Evolutionary conservation across 2,113 vertebrate species (phyloP), one percentile per base, ranked within the genome.

Genomic region (Baryphthengus martii): DNA sequence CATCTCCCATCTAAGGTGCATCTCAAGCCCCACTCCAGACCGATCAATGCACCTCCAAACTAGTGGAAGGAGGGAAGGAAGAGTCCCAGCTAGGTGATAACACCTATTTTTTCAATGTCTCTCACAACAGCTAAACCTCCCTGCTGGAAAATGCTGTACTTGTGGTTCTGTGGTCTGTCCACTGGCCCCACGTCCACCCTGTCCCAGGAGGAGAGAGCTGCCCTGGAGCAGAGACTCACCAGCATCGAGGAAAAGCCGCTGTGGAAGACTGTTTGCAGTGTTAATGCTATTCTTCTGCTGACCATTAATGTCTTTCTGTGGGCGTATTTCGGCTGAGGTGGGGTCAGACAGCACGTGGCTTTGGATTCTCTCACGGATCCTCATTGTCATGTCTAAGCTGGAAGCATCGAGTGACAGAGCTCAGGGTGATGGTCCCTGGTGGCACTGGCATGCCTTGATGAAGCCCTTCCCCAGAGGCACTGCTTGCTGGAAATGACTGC

Each of bases 251-350:
- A 99, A 49, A 33, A 98, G 31, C 98, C 98, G 0, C 24, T 98
- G 7, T 99, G 99, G 99, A 99, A 91, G 91, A 85, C 7, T 3
- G 75, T 99, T 83, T 99, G 99, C 74, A 89, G 99, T 5, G 5
- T 97, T 12, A 99, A 99, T 2, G 99, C 98, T 13, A 9, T 99
- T 28, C 39, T 99, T 61, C 96, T 99, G 29, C 90, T 99, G 67
- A 80, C 97, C 10, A 37, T 98, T 61, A 99, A 99, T 19, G 88
- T 99, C 50, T 99, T 99, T 91, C 97, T 99, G 25, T 99, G 99
- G 99, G 99, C 98, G 1, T 99, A 99, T 81, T 99, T 99, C 4
- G 98, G 98, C 40, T 98, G 91, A 98, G 87, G n/a, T 29, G 44
- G 67, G 39, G 3, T 40, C 1, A 88, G 76, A 77, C 31, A 42